These are phyloP conservation scores for Hemiprocne comata DNA, from an alignment of 2,113 vertebrate genomes.

Conservation along the genomic window DNA sequence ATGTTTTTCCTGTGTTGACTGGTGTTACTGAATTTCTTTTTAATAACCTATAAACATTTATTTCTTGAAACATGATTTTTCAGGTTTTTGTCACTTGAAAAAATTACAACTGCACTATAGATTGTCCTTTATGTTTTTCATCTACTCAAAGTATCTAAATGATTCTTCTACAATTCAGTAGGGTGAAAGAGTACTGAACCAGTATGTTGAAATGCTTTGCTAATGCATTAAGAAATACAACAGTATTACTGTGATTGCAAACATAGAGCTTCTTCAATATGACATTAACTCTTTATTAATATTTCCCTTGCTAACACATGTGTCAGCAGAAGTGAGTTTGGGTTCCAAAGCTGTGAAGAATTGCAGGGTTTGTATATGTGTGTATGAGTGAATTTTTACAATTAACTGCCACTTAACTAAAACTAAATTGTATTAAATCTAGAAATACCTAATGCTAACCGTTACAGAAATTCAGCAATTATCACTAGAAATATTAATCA, in stretches of 20 bases:
- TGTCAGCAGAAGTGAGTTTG: neutral
- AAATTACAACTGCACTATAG: neutral
- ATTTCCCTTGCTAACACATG: neutral
- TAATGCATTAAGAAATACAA: neutral
- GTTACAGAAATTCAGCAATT: constrained; percentile 33
- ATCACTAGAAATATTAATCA: constrained; percentile 13
- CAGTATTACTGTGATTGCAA: neutral
- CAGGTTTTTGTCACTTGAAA: neutral
- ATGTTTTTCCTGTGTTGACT: neutral
- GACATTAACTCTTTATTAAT: neutral
- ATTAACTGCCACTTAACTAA: constrained; percentile 14
- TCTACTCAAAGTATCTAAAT: neutral
- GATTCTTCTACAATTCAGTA: neutral
- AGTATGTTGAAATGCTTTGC: neutral
- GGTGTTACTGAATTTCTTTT: neutral
- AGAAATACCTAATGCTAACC: neutral
- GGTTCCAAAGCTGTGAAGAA: neutral
- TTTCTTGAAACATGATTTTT: neutral
- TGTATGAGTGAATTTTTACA: neutral
- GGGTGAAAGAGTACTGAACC: neutral
- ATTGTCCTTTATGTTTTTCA: neutral
- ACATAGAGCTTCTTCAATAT: neutral
- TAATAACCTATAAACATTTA: neutral
- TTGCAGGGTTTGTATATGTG: neutral
- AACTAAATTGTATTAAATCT: neutral